These are phyloP conservation scores for Microcebus lehilahytsara DNA, from an alignment of 2,113 vertebrate genomes.

Conservation along the genomic window DNA sequence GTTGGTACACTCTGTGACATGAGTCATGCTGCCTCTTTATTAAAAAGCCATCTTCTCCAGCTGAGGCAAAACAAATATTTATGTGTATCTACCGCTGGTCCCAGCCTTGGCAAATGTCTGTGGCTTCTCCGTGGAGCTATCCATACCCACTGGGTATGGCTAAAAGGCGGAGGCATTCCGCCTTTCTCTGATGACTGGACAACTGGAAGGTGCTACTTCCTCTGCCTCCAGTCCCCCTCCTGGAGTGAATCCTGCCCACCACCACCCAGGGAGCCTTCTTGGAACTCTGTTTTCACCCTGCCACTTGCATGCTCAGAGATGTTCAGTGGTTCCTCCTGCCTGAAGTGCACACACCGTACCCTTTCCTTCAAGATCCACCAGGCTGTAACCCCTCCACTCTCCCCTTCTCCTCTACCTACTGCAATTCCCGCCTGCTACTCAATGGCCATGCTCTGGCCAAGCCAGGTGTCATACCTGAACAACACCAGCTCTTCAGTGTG, in stretches of 20 bases:
- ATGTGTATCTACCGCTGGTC: constrained; percentile 21
- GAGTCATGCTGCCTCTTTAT: constrained; percentile 69
- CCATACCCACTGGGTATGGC: not conserved
- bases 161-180: not conserved
- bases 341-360: fast-evolving
- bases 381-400: too few species aligned
- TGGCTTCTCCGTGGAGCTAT: not conserved
- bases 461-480: fast-evolving
- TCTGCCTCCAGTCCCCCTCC: too few species aligned
- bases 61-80: constrained; percentile 74
- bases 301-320: not conserved
- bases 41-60: constrained; percentile 74
- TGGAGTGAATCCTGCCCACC: not conserved
- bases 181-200: not conserved
- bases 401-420: not conserved
- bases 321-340: too few species aligned
- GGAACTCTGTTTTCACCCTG: not conserved
- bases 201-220: not conserved
- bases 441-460: not conserved
- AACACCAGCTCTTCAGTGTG: too few species aligned
- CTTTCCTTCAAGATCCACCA: not conserved
- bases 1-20: constrained; percentile 63
- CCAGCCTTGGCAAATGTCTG: not conserved
- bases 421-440: not conserved
- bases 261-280: not conserved